A percentile compares a stretch with the other conserved stretches of the same genome.
Evolutionary conservation across 2,888 invertebrate species (phyloP).

Genomic region (Drosophila diplacantha): DNA sequence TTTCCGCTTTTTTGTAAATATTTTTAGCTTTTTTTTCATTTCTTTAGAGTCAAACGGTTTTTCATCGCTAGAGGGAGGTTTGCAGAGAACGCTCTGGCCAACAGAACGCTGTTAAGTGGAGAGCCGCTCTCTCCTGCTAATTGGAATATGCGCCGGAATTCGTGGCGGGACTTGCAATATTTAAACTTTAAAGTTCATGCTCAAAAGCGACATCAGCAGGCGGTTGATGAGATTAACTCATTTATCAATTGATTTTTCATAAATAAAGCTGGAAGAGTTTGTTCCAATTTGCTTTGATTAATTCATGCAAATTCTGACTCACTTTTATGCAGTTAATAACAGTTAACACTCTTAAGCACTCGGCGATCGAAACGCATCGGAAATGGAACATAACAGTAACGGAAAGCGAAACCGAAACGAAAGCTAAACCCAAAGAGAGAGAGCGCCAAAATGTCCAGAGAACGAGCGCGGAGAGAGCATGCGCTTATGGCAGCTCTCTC

Average conservation of each 20-base stretch:
- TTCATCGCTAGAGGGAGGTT: not conserved
- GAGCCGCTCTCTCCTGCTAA: conserved; percentile 5
- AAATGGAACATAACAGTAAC: conserved; percentile 1
- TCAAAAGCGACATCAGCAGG: too few relatives aligned
- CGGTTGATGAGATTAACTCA: not conserved
- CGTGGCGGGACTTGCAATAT: not conserved
- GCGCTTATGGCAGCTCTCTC: conserved; percentile 42
- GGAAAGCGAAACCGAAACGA: conserved; percentile 5
- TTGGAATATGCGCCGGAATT: conserved; percentile 5
- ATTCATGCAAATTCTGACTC: not conserved
- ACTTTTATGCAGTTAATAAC: not conserved
- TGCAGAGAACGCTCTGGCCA: not conserved
- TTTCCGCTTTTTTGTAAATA: too few relatives aligned
- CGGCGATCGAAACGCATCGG: conserved; percentile 61
- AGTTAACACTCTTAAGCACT: conserved; percentile 46
- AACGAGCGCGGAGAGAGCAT: conserved; percentile 9
- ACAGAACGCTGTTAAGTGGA: conserved; percentile 3
- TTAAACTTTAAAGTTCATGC: not conserved
- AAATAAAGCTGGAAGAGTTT: not conserved
- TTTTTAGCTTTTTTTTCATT: too few relatives aligned
- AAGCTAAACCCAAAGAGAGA: conserved; percentile 1
- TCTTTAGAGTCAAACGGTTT: not conserved
- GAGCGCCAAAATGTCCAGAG: not conserved
- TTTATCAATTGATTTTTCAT: not conserved
- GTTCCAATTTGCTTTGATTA: too few relatives aligned